phyloP scores from a whole-genome alignment of 2,113 vertebrate genomes.

The Ia io region DNA sequence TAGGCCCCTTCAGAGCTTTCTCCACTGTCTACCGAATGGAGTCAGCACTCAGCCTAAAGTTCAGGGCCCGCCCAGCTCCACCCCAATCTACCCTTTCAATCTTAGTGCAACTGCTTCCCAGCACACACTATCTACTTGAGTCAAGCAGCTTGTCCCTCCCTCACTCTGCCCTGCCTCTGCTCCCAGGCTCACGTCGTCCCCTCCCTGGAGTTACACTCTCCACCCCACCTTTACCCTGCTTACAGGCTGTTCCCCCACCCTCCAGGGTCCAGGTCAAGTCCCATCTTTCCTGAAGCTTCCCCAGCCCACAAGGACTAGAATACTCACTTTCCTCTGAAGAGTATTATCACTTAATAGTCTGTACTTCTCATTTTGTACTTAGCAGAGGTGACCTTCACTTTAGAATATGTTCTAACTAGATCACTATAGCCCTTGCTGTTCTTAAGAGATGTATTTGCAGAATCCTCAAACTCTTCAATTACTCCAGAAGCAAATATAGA shows the following conservation, averaged over 20 bases:
- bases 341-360: background rate
- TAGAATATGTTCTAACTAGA: background rate
- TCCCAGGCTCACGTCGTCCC: background rate
- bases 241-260: background rate
- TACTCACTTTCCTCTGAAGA: background rate
- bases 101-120: background rate
- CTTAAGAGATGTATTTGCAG: background rate
- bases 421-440: background rate
- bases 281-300: background rate
- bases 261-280: background rate
- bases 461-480: slow-evolving; percentile 6
- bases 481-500: background rate
- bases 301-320: background rate
- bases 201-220: background rate
- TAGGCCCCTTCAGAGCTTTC: background rate
- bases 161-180: background rate
- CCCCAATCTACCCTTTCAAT: background rate
- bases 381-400: background rate
- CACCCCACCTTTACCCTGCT: background rate
- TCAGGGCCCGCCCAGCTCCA: background rate
- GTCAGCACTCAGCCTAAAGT: background rate
- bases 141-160: background rate
- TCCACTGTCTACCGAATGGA: background rate
- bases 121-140: background rate
- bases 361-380: background rate